Evolutionary conservation across 2,888 invertebrate species (phyloP).

Genomic region (Erebia epiphron): DNA sequence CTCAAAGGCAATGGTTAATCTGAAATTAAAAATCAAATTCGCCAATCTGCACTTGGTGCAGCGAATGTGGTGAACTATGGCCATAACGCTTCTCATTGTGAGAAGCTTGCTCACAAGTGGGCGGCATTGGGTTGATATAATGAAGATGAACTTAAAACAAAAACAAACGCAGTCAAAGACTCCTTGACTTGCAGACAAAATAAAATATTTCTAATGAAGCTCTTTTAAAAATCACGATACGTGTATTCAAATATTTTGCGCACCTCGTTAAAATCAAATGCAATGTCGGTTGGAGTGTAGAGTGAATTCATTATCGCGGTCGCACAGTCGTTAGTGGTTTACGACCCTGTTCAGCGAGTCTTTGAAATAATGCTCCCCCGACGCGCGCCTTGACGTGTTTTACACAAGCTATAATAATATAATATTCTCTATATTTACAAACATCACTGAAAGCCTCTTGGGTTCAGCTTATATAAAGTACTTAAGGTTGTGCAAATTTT

Average conservation of each 20-base stretch:
- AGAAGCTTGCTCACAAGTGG: no score
- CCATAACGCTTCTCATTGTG: no score
- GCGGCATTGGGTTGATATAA: no score
- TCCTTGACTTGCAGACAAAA: background rate
- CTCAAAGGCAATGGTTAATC: no score
- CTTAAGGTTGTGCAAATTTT: no score
- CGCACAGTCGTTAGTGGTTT: slow-evolving; percentile 76
- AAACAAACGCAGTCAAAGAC: background rate
- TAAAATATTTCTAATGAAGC: slow-evolving; percentile 44
- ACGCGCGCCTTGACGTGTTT: slow-evolving; percentile 57
- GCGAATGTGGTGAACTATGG: no score
- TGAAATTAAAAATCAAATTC: no score
- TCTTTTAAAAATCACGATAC: slow-evolving; percentile 46
- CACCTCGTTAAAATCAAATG: slow-evolving; percentile 56
- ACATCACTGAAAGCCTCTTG: background rate
- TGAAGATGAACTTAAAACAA: background rate
- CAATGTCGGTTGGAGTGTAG: slow-evolving; percentile 60
- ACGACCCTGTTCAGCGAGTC: slow-evolving; percentile 72
- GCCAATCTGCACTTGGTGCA: no score
- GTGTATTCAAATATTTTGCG: slow-evolving; percentile 56
- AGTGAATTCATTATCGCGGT: slow-evolving; percentile 73
- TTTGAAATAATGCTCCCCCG: slow-evolving; percentile 73
- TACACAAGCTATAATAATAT: slow-evolving; percentile 41
- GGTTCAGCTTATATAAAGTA: background rate
- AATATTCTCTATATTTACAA: slow-evolving; percentile 27